Base-by-base conservation (phyloP, 2,888 invertebrate genomes). In the Parochlus steinenii region DNA sequence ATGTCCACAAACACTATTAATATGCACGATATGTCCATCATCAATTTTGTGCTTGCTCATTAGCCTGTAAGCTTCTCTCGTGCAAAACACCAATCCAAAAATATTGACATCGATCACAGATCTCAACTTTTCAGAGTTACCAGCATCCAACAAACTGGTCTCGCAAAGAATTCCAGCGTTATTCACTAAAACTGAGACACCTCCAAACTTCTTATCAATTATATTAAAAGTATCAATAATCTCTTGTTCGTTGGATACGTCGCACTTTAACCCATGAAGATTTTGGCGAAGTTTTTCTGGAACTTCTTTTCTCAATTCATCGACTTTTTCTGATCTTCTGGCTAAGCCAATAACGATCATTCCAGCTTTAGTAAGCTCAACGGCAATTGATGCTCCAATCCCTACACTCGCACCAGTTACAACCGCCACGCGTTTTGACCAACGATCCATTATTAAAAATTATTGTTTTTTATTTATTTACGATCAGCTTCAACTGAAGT, bases 311-410 rank as follows among this genome's bases (percentile, higher is more conserved):
- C 5, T 5, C 26, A 10, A 25, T 6, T n/a, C 6, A 12, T 6
- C 26, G 7, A 22, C 50, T 18, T 50, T 53, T 2, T 65, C 61
- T 3, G 58, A 46, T 23, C 64, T 58, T 34, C 68, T 53, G 0
- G 66, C 66, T 42, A 69, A 51, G 1, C 64, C 69, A 2, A 67
- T 57, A 0, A 72, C 71, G 33, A 57, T 56, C 37, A 71, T 42
- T 2, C 70, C 72, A 5, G 56, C 51, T 27, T 55, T 50, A 2
- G 61, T 54, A 17, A 69, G 49, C 35, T 58, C 55, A 40, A 50
- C 45, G 4, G 54, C 53, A 25, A 64, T 56, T 5, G 60, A 62
- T 3, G 61, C 62, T 11, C 69, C 73, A 35, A 73, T 72, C 4
- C 73, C 74, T 0, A 64, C 58, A 49, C 71, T 6, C 22, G 10